These are phyloP conservation scores for Rattus rattus DNA, from an alignment of 2,113 vertebrate genomes.

Conservation along the genomic window DNA sequence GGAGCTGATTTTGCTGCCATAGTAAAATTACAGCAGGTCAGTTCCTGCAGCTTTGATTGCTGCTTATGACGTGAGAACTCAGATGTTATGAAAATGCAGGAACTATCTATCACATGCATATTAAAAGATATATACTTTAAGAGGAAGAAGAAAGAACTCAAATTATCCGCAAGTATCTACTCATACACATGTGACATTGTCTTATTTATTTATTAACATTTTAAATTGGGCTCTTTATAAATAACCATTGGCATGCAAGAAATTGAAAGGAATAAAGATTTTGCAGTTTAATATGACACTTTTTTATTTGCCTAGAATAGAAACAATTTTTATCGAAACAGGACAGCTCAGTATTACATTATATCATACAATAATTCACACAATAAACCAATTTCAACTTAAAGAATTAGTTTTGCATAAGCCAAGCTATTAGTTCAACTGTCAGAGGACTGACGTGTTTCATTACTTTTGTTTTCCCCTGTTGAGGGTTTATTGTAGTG, in stretches of 20 bases:
- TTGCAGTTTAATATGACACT: slow-evolving; percentile 75
- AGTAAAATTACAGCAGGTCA: slow-evolving; percentile 77
- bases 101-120: slow-evolving; percentile 68
- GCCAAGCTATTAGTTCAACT: slow-evolving; percentile 64
- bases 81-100: slow-evolving; percentile 83
- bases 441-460: slow-evolving; percentile 38
- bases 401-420: slow-evolving; percentile 82
- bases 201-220: slow-evolving; percentile 74
- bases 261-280: slow-evolving; percentile 78
- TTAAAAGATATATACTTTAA: slow-evolving; percentile 79
- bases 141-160: slow-evolving; percentile 65
- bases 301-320: slow-evolving; percentile 77
- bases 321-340: slow-evolving; percentile 77
- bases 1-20: slow-evolving; percentile 72
- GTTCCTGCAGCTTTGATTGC: slow-evolving; percentile 82
- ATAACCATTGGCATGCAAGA: slow-evolving; percentile 66
- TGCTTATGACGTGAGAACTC: slow-evolving; percentile 82
- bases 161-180: slow-evolving; percentile 71
- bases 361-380: slow-evolving; percentile 75
- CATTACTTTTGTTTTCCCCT: slow-evolving; percentile 61
- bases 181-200: slow-evolving; percentile 76
- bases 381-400: slow-evolving; percentile 80
- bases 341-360: slow-evolving; percentile 76
- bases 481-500: not conserved
- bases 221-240: slow-evolving; percentile 80